Conservation (phyloP, 2,888 invertebrate genomes). For the Uloborus plumipes region DNA sequence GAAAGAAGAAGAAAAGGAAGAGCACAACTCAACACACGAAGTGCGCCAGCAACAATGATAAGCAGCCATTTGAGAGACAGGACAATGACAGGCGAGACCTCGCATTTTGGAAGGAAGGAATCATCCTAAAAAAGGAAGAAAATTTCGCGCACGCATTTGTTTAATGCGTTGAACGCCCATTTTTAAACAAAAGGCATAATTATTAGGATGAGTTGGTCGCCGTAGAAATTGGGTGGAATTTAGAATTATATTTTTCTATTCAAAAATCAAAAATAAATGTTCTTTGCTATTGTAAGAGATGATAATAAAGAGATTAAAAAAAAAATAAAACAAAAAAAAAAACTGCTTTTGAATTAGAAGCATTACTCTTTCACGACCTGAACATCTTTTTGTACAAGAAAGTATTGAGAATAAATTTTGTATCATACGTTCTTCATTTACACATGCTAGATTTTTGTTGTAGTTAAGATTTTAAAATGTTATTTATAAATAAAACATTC, state of each 20-base stretch:
- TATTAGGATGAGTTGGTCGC: neutral
- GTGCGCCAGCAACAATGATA: conserved; percentile 16
- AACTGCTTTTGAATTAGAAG: too few relatives aligned
- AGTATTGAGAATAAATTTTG: too few relatives aligned
- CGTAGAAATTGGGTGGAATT: neutral
- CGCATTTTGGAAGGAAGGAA: conserved; percentile 24
- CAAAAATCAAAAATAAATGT: neutral
- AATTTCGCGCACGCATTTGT: conserved; percentile 8
- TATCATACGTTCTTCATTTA: too few relatives aligned
- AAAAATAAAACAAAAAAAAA: too few relatives aligned
- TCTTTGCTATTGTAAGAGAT: too few relatives aligned
- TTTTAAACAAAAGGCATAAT: conserved; percentile 15
- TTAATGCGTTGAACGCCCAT: conserved; percentile 40
- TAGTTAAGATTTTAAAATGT: too few relatives aligned
- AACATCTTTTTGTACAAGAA: too few relatives aligned
- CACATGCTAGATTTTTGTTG: too few relatives aligned
- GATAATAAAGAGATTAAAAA: too few relatives aligned
- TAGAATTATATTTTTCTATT: neutral
- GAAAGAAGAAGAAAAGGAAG: conserved; percentile 5
- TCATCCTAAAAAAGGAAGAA: conserved; percentile 17
- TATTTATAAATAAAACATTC: too few relatives aligned
- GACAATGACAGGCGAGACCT: conserved; percentile 59
- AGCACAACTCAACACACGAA: conserved; percentile 28
- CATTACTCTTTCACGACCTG: too few relatives aligned
- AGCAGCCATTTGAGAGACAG: conserved; percentile 33